Evolutionary conservation across 1,140 invertebrate species (phyloP).

Genomic region (Sycophila sp.): DNA sequence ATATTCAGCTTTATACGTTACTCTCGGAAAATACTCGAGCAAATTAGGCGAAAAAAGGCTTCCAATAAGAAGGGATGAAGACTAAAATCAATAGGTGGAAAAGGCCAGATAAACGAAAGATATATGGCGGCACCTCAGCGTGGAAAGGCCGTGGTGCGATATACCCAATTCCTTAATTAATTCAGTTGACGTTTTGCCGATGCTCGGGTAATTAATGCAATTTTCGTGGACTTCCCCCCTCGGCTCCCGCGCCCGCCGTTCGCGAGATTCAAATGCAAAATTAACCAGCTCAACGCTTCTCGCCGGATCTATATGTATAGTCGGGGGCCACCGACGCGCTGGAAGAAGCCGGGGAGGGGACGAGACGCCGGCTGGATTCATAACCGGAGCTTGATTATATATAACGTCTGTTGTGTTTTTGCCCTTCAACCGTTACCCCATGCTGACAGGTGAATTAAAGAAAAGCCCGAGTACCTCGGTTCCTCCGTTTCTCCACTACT

Average conservation of each 20-base stretch:
- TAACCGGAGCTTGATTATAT: slow-evolving; percentile 27
- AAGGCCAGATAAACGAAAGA: neutral
- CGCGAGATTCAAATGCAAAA: slow-evolving; percentile 23
- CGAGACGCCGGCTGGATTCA: no score
- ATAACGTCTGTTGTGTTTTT: slow-evolving; percentile 27
- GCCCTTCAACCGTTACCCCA: neutral
- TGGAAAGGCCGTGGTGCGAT: no score
- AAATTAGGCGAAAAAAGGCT: no score
- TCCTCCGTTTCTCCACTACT: no score
- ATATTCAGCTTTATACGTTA: no score
- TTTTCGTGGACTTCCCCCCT: slow-evolving; percentile 6
- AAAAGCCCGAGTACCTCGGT: no score
- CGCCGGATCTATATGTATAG: neutral
- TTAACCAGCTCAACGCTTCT: neutral
- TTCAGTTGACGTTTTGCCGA: slow-evolving; percentile 31
- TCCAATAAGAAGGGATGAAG: neutral
- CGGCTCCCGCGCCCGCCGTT: no score
- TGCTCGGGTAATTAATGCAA: slow-evolving; percentile 28
- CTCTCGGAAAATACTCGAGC: no score
- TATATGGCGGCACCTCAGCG: neutral
- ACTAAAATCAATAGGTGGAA: neutral
- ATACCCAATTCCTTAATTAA: slow-evolving; percentile 21
- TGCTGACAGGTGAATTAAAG: slow-evolving; percentile 27
- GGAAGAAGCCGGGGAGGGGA: neutral
- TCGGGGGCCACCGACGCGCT: neutral